phyloP scores from a whole-genome alignment of 2,113 vertebrate genomes.

The Chaenocephalus aceratus region DNA sequence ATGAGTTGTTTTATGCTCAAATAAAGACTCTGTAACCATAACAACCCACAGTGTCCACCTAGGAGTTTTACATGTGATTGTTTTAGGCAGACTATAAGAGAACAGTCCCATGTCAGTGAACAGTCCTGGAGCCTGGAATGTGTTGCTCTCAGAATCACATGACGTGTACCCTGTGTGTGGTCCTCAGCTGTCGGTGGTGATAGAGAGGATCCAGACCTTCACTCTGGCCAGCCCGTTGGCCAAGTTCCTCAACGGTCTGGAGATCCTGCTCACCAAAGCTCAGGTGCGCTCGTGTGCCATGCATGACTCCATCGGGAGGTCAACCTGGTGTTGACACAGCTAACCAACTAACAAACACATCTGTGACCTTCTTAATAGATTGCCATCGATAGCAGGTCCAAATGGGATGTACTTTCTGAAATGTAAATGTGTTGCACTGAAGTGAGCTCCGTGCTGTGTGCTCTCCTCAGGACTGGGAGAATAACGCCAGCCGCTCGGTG shows the following conservation, averaged over 20 bases:
- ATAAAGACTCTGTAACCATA: too few species aligned
- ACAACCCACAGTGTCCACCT: too few species aligned
- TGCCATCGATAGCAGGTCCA: neutral
- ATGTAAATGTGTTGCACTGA: neutral
- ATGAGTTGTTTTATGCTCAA: too few species aligned
- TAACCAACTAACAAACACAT: neutral
- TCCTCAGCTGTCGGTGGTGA: slow-evolving; percentile 90
- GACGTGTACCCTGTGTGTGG: slow-evolving; percentile 3
- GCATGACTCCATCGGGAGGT: neutral
- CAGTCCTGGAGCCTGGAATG: too few species aligned
- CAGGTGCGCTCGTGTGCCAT: slow-evolving; percentile 85
- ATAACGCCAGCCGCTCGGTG: slow-evolving; percentile 90
- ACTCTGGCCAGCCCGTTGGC: slow-evolving; percentile 93
- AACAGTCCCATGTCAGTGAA: too few species aligned
- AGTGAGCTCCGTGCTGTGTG: neutral
- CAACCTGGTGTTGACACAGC: neutral
- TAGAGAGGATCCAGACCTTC: slow-evolving; percentile 91
- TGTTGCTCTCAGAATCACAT: neutral
- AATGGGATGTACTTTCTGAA: neutral
- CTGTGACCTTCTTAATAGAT: neutral
- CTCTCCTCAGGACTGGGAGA: slow-evolving; percentile 92
- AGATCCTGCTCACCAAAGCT: slow-evolving; percentile 95
- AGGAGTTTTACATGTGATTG: too few species aligned
- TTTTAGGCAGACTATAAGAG: too few species aligned
- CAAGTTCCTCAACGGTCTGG: slow-evolving; percentile 96